Conservation (phyloP, 2,888 invertebrate genomes). For the Encarsia formosa region DNA sequence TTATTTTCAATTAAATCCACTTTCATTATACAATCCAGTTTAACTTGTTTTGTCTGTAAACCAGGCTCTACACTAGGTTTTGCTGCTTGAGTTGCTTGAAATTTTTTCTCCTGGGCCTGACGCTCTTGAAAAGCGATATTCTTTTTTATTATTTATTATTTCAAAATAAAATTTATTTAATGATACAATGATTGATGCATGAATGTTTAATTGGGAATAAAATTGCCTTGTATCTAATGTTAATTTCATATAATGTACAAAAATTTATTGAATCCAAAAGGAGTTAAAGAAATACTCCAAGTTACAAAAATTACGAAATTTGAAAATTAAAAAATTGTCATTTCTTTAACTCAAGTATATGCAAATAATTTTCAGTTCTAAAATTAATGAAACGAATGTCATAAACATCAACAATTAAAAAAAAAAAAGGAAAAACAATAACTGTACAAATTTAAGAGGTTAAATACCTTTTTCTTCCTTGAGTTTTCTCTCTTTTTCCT, state of each 20-base stretch:
- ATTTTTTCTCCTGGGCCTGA: constrained; percentile 33
- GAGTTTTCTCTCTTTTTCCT: constrained; percentile 50
- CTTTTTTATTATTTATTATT: constrained; percentile 7
- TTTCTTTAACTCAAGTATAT: too few relatives aligned
- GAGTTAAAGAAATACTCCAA: too few relatives aligned
- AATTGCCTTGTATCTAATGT: constrained; percentile 18
- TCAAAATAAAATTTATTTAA: background rate
- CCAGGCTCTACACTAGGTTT: constrained; percentile 33
- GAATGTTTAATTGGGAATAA: constrained; percentile 1
- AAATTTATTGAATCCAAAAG: too few relatives aligned
- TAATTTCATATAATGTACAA: background rate
- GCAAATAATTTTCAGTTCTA: too few relatives aligned
- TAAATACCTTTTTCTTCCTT: constrained; percentile 48
- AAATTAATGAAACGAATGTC: too few relatives aligned
- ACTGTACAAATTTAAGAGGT: background rate
- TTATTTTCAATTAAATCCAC: constrained; percentile 70
- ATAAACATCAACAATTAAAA: background rate
- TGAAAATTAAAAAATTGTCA: too few relatives aligned
- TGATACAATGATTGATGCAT: constrained; percentile 1
- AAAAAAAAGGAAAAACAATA: background rate
- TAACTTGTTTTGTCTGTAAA: constrained; percentile 30
- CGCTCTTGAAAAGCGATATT: constrained; percentile 39
- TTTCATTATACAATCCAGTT: constrained; percentile 71
- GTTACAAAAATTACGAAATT: too few relatives aligned
- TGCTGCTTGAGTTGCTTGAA: constrained; percentile 34